Conservation (phyloP, 1,140 invertebrate genomes). For the Chironomus striatipennis region DNA sequence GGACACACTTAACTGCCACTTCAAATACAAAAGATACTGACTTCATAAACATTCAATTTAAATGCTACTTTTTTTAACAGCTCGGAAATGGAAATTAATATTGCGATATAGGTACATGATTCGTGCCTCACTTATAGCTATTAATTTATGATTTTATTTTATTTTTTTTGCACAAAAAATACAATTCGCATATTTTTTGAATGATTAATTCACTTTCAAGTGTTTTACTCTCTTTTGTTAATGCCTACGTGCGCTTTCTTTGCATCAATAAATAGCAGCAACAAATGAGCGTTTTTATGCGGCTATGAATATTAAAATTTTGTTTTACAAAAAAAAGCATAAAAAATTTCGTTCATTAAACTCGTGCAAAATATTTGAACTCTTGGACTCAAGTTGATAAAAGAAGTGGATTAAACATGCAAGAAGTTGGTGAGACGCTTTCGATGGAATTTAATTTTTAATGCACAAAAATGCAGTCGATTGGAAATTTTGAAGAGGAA, state of each 20-base stretch:
- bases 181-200: background rate
- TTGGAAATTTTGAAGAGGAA: no score
- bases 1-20: background rate
- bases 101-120: background rate
- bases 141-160: no score
- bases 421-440: no score
- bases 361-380: background rate
- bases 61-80: background rate
- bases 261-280: background rate
- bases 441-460: no score
- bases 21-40: background rate
- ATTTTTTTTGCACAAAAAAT: no score
- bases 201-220: conserved; percentile 3
- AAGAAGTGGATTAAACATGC: no score
- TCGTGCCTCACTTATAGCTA: background rate
- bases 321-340: background rate
- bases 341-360: background rate
- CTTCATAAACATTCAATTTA: background rate
- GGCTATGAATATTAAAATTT: background rate
- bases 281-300: background rate
- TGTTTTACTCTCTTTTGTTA: background rate
- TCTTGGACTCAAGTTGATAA: no score
- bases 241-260: conserved; percentile 6
- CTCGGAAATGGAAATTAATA: background rate
- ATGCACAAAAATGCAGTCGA: no score